A percentile compares a stretch with the other conserved stretches of the same genome.
phyloP scores from a whole-genome alignment of 2,888 invertebrate genomes.

The Drosophila siamana region DNA sequence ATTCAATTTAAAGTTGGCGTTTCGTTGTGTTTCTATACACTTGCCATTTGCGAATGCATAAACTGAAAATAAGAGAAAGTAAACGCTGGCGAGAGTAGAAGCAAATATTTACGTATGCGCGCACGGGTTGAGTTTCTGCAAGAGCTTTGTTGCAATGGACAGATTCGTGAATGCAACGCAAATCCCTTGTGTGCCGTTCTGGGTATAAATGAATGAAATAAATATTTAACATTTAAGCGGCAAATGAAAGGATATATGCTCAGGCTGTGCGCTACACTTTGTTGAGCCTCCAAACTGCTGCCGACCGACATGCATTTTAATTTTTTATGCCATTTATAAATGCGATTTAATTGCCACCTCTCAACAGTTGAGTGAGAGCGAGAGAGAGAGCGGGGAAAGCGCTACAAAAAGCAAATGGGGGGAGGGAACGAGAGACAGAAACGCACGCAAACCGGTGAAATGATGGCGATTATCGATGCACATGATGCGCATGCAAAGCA shows the following conservation, averaged over 20 bases:
- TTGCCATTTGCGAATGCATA: not conserved
- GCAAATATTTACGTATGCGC: not conserved
- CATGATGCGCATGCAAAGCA: constrained; percentile 74
- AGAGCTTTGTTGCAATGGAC: not conserved
- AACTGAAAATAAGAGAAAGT: constrained; percentile 3
- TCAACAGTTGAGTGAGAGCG: not conserved
- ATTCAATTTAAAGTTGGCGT: not conserved
- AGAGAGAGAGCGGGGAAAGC: not conserved
- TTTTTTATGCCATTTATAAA: constrained; percentile 61
- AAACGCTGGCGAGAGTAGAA: not conserved
- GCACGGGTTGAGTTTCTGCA: not conserved
- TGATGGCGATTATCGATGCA: constrained; percentile 71
- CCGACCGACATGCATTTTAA: constrained; percentile 41
- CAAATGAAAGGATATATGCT: constrained; percentile 17
- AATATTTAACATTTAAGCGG: constrained; percentile 8
- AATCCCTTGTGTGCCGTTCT: not conserved
- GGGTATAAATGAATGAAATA: constrained; percentile 7
- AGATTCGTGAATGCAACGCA: not conserved
- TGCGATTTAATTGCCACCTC: constrained; percentile 68
- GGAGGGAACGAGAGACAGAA: not conserved
- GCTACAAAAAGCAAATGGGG: constrained; percentile 1
- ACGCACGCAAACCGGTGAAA: constrained; percentile 39
- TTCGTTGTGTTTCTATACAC: no score
- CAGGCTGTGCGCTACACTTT: constrained; percentile 8
- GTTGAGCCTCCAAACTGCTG: constrained; percentile 24